Conservation (phyloP, 2,888 invertebrate species). For the Drosophila paracracens region DNA sequence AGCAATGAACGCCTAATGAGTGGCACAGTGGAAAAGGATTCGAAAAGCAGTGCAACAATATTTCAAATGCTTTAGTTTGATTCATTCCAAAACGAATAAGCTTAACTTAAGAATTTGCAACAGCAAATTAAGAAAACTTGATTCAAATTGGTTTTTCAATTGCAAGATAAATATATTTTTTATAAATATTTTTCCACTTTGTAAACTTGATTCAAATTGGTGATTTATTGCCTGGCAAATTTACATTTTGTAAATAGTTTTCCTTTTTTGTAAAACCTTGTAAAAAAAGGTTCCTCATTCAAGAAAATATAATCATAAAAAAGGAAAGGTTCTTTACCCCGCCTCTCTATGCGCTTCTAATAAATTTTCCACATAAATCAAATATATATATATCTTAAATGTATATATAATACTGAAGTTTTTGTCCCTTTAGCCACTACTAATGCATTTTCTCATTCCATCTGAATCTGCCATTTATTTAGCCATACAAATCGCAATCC, state of each 20-base stretch:
- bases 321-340: too few relatives aligned
- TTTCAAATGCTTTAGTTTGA: background rate
- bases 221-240: background rate
- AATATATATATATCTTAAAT: background rate
- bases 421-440: background rate
- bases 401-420: background rate
- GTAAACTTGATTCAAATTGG: background rate
- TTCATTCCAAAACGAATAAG: background rate
- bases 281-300: background rate
- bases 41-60: background rate
- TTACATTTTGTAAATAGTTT: background rate
- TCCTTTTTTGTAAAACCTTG: background rate
- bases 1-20: slow-evolving; percentile 46
- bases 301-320: background rate
- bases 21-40: slow-evolving; percentile 40
- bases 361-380: background rate
- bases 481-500: background rate
- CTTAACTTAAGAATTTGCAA: background rate
- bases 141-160: background rate
- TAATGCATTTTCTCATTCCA: background rate
- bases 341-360: background rate
- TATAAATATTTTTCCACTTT: accelerated
- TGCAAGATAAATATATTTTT: background rate
- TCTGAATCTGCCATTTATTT: background rate
- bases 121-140: background rate